Evolutionary conservation across 2,888 invertebrate species (phyloP).

Genomic region (Imbricaverruca yamaguchii): DNA sequence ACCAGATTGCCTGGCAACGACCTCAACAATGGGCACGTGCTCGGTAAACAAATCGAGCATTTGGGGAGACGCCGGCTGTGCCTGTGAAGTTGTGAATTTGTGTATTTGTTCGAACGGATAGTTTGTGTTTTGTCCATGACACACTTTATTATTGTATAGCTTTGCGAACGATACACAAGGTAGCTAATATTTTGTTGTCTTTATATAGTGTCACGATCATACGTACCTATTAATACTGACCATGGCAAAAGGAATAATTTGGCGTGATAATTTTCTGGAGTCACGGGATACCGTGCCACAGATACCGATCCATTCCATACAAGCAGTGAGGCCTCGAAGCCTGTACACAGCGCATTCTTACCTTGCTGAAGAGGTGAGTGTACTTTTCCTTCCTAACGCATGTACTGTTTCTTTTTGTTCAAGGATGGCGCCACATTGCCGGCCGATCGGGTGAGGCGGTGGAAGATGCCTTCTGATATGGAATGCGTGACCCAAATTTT

Average conservation of each 20-base stretch:
- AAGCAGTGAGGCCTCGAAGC: constrained; percentile 54
- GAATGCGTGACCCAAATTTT: too few relatives aligned
- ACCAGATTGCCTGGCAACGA: neutral
- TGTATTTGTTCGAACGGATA: too few relatives aligned
- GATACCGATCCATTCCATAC: neutral
- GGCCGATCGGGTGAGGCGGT: too few relatives aligned
- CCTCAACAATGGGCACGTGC: constrained; percentile 15
- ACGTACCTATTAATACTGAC: neutral
- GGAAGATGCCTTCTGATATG: too few relatives aligned
- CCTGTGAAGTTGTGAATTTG: neutral
- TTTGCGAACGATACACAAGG: neutral
- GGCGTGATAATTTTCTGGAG: constrained; percentile 5
- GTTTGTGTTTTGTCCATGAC: too few relatives aligned
- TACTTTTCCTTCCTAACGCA: constrained; percentile 37
- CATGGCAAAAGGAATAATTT: constrained; percentile 7
- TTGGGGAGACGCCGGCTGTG: neutral
- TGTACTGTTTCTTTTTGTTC: too few relatives aligned
- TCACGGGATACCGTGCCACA: neutral
- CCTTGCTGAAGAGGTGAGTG: constrained; percentile 38
- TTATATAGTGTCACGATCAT: neutral
- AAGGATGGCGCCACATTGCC: too few relatives aligned
- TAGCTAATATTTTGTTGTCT: neutral
- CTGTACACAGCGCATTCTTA: constrained; percentile 52
- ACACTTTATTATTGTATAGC: too few relatives aligned
- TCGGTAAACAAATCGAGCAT: neutral